A percentile compares a stretch with the other conserved stretches of the same genome.
These are phyloP conservation scores for Yponomeuta plumbellus DNA, from an alignment of 2,888 invertebrate genomes.

Conservation along the genomic window DNA sequence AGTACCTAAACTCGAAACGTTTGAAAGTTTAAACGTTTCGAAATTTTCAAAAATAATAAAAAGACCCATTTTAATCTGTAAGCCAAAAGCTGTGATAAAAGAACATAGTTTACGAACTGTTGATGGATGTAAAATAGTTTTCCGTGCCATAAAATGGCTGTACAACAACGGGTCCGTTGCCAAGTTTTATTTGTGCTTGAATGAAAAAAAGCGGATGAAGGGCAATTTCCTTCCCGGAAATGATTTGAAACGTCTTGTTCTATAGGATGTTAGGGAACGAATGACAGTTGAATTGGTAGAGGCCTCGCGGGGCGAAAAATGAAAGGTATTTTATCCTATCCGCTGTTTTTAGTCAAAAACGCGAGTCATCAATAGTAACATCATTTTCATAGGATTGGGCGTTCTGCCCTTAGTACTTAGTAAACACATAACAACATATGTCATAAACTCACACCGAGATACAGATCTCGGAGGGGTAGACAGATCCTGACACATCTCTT, in stretches of 20 bases:
- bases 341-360: neutral
- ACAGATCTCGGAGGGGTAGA: too few species aligned
- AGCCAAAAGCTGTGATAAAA: slow-evolving; percentile 27
- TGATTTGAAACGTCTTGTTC: slow-evolving; percentile 37
- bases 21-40: too few species aligned
- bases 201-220: slow-evolving; percentile 39
- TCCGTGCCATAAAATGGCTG: slow-evolving; percentile 6
- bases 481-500: too few species aligned
- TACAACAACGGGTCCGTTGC: slow-evolving; percentile 11
- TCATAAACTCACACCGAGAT: too few species aligned
- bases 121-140: slow-evolving; percentile 23
- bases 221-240: slow-evolving; percentile 42
- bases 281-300: slow-evolving; percentile 35
- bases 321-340: neutral
- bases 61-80: too few species aligned
- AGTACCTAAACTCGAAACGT: too few species aligned
- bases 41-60: too few species aligned
- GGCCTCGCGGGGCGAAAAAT: slow-evolving; percentile 1
- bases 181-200: slow-evolving; percentile 15
- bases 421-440: too few species aligned
- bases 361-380: neutral
- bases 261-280: slow-evolving; percentile 33
- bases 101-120: slow-evolving; percentile 32
- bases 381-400: too few species aligned
- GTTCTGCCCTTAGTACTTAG: too few species aligned